Base-by-base conservation (phyloP, 2,797 vertebrate genomes). In the Protosalanx chinensis region DNA sequence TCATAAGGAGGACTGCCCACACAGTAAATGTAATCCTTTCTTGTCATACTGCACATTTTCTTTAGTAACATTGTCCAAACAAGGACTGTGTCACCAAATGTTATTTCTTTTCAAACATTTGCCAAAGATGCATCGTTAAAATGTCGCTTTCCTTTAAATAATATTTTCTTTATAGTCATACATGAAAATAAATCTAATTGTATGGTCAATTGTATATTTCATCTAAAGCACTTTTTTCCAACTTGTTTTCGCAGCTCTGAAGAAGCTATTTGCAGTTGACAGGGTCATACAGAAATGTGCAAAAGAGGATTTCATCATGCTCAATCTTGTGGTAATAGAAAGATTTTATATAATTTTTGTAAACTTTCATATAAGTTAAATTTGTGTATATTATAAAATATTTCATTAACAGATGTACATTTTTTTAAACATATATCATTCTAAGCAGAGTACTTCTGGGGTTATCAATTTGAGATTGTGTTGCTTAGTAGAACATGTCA, bases 231-330 rank as follows among this genome's bases (percentile, higher is more conserved):
- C 20, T 27, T 60, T 60, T 27, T 60, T 13, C 10, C 6, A 37
- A 12, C n/a, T 59, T 23, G 4, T 85, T 70, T 71, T 30, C n/a
- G 72, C 75, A 92, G 91, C 72, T 6, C 84, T 92, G 74, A 93
- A 90, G 81, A 89, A 89, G 75, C 88, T 63, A 3, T 93, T 92
- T 78, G 49, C 2, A 64, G 76, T 74, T 27, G 70, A 87, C 1
- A 68, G 84, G 70, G 29, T 74, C 20, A 79, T 93, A 68, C 91
- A 91, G 83, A 88, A 85, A 82, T 81, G 92, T 89, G 91, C 90
- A 71, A 83, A 83, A 80, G 74, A 86, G 12, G 85, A 92, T 79
- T 93, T 93, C 77, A 78, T 92, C 80, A 92, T 93, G 90, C 68
- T 93, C 66, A 92, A 92, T 70, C 1, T 92, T 59, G 61, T 91